A percentile compares a stretch with the other conserved stretches of the same genome.
phyloP scores from a whole-genome alignment of 2,113 vertebrate genomes.

The Pelusios castaneus region DNA sequence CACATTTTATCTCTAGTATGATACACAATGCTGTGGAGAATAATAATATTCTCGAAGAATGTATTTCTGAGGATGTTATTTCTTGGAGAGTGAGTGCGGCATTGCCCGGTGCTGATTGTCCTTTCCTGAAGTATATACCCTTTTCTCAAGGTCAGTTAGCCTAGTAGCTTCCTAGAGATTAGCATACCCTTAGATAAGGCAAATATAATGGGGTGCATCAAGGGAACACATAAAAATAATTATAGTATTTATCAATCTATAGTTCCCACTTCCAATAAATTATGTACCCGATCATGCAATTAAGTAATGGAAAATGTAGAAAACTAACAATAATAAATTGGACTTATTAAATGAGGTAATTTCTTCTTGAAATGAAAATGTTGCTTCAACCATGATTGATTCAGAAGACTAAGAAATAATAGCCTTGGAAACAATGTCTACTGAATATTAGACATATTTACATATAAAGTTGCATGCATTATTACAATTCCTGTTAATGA shows the following conservation, averaged over 20 bases:
- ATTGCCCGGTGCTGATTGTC: neutral
- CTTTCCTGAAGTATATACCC: fast-evolving
- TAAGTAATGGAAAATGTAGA: neutral
- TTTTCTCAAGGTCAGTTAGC: neutral
- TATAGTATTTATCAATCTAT: neutral
- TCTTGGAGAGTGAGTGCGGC: neutral
- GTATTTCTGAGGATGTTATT: neutral
- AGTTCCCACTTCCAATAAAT: neutral
- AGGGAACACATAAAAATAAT: neutral
- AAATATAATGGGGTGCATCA: neutral
- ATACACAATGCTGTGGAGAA: neutral
- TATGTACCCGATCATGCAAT: neutral
- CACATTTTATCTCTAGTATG: neutral
- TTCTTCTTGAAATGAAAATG: neutral
- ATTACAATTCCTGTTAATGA: neutral
- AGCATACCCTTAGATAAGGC: neutral
- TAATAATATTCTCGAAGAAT: neutral
- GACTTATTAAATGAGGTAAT: neutral
- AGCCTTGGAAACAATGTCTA: neutral
- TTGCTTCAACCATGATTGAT: neutral
- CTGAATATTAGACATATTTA: neutral
- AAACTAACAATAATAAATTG: neutral
- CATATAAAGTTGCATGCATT: neutral
- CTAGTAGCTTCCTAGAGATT: neutral
- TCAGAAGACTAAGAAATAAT: neutral